phyloP scores from a whole-genome alignment of 2,797 vertebrate genomes.

The Novumbra hubbsi region DNA sequence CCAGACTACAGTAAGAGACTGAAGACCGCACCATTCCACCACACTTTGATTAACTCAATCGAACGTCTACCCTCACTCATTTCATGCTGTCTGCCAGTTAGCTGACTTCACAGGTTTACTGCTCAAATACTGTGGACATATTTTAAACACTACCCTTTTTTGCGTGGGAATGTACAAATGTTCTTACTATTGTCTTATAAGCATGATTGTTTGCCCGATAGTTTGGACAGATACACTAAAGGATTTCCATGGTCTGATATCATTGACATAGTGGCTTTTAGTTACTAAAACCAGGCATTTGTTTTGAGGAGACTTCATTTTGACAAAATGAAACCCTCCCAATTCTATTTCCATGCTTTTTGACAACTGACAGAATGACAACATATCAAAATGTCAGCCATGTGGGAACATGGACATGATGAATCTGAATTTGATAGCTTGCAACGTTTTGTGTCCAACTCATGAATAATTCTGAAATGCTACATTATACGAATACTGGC shows the following conservation, averaged over 20 bases:
- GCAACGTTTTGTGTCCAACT: conserved; percentile 22
- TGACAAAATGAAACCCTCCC: conserved; percentile 23
- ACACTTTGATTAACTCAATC: conserved; percentile 33
- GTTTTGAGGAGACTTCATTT: conserved; percentile 1
- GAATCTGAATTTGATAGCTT: conserved; percentile 19
- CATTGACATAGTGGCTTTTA: neutral
- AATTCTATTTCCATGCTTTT: conserved; percentile 10
- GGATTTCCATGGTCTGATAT: neutral
- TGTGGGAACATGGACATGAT: conserved; percentile 17
- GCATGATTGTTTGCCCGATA: neutral
- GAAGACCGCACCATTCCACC: conserved; percentile 19
- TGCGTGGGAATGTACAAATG: no score
- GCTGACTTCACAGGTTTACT: conserved; percentile 18
- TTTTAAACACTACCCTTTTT: neutral
- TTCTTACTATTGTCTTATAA: no score
- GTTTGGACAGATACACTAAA: neutral
- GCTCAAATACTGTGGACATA: neutral
- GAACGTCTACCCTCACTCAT: conserved; percentile 27
- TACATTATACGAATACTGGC: conserved; percentile 27
- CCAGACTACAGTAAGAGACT: conserved; percentile 27
- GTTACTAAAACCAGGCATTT: neutral
- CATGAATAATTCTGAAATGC: conserved; percentile 46
- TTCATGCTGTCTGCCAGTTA: conserved; percentile 16
- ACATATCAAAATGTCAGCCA: conserved; percentile 30
- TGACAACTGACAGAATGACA: conserved; percentile 21